Evolutionary conservation across 1,140 invertebrate species (phyloP).

Genomic region (Ptiloglossa arizonensis): DNA sequence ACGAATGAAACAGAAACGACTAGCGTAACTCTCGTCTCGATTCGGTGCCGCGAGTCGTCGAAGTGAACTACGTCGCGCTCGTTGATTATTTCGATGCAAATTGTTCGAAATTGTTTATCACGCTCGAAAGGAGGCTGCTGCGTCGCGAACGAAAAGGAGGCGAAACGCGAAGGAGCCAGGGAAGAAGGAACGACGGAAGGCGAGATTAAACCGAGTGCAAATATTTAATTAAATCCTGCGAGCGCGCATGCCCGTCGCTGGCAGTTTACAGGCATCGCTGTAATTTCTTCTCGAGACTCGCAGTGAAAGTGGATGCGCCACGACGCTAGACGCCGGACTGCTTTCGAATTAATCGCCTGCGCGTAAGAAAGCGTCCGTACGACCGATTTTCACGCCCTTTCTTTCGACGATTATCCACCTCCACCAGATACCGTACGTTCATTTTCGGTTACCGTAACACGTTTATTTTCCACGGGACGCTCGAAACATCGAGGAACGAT

Average conservation of each 20-base stretch:
- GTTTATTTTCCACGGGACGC: too few relatives aligned
- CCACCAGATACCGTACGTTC: too few relatives aligned
- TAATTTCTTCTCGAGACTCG: slow-evolving; percentile 54
- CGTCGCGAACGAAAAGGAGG: neutral
- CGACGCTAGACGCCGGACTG: slow-evolving; percentile 31
- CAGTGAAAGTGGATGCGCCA: slow-evolving; percentile 59
- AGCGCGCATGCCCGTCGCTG: slow-evolving; percentile 25
- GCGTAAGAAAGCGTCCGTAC: slow-evolving; percentile 15
- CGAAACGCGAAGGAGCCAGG: slow-evolving; percentile 5
- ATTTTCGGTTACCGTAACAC: too few relatives aligned
- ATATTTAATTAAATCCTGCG: slow-evolving; percentile 70
- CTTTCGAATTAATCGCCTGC: slow-evolving; percentile 39
- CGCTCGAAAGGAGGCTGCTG: neutral
- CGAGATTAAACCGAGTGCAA: slow-evolving; percentile 67
- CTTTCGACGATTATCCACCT: too few relatives aligned
- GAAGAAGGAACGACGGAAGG: slow-evolving; percentile 9
- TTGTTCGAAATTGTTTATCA: slow-evolving; percentile 34
- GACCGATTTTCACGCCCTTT: neutral
- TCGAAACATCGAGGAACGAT: too few relatives aligned
- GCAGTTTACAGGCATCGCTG: slow-evolving; percentile 38
- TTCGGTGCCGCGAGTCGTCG: neutral
- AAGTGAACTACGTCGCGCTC: slow-evolving; percentile 13
- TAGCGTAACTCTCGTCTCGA: neutral
- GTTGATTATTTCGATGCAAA: slow-evolving; percentile 46
- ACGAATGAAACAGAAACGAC: too few relatives aligned